Percentiles rank a stretch among this genome's conserved stretches.
Conservation (phyloP, 2,888 invertebrate species). For the Drosophila lutescens region DNA sequence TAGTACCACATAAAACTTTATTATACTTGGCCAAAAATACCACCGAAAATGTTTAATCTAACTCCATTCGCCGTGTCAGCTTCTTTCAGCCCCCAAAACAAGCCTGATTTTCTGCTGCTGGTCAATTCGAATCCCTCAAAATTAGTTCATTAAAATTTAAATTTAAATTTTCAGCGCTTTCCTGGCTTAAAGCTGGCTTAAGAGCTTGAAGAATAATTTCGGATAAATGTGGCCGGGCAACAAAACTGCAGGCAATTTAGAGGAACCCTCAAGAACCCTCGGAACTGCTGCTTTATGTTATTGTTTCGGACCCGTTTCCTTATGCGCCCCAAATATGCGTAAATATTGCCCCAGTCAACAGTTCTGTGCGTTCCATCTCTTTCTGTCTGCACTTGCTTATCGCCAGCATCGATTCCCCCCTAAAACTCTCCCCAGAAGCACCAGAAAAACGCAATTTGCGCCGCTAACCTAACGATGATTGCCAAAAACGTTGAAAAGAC, state of each 20-base stretch:
- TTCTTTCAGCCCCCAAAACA: slow-evolving; percentile 10
- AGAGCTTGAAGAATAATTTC: slow-evolving; percentile 42
- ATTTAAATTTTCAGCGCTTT: slow-evolving; percentile 42
- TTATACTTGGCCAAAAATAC: slow-evolving; percentile 2
- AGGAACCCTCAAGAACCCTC: slow-evolving; percentile 1
- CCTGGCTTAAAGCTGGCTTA: slow-evolving; percentile 43
- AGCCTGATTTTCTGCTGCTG: slow-evolving; percentile 7
- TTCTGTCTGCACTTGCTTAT: slow-evolving; percentile 70
- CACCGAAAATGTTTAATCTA: slow-evolving; percentile 22
- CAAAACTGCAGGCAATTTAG: slow-evolving; percentile 43
- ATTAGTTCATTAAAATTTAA: slow-evolving; percentile 55
- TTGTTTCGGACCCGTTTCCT: slow-evolving; percentile 53
- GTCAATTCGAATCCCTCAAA: slow-evolving; percentile 31
- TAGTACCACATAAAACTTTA: neutral
- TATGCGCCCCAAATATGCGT: slow-evolving; percentile 74
- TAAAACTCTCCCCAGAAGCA: slow-evolving; percentile 21
- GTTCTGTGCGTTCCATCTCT: slow-evolving; percentile 19
- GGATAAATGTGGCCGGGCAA: slow-evolving; percentile 34
- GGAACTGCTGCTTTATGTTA: slow-evolving; percentile 50
- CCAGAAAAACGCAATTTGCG: slow-evolving; percentile 71
- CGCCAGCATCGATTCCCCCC: slow-evolving; percentile 63
- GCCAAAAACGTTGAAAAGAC: slow-evolving; percentile 54
- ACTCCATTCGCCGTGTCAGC: slow-evolving; percentile 23
- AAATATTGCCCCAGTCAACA: slow-evolving; percentile 60
- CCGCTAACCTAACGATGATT: slow-evolving; percentile 78